These are phyloP conservation scores for Amyelois transitella DNA, from an alignment of 1,140 invertebrate species.

Conservation along the genomic window DNA sequence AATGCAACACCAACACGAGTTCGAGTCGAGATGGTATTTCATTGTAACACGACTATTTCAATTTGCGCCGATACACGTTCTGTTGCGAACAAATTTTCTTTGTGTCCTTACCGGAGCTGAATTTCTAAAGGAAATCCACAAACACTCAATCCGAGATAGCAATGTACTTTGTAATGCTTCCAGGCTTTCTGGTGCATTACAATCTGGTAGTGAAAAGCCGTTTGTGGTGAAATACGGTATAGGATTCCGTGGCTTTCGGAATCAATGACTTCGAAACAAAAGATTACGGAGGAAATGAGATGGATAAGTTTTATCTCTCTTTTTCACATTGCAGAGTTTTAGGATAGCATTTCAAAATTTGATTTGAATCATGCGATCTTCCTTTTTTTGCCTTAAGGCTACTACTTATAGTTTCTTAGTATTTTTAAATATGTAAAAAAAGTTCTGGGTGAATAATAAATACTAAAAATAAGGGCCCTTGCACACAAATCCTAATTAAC, in stretches of 20 bases:
- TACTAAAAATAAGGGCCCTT: too few relatives aligned
- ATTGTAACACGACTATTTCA: background rate
- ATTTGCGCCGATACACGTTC: background rate
- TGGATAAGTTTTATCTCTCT: too few relatives aligned
- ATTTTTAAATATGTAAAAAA: too few relatives aligned
- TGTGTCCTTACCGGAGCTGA: background rate
- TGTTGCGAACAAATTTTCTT: background rate
- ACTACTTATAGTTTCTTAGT: too few relatives aligned
- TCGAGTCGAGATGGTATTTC: background rate
- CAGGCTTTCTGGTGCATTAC: background rate
- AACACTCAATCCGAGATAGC: background rate
- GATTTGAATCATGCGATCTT: too few relatives aligned
- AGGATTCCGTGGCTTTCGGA: background rate
- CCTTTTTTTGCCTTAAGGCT: too few relatives aligned
- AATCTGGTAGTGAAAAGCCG: background rate
- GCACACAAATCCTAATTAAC: too few relatives aligned
- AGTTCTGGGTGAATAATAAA: too few relatives aligned
- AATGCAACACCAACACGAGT: too few relatives aligned
- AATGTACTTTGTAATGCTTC: background rate
- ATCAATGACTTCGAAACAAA: background rate
- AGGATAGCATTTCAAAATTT: too few relatives aligned
- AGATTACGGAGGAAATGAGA: background rate
- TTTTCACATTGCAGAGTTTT: too few relatives aligned
- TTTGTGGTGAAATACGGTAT: background rate
- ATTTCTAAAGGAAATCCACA: background rate